These are phyloP conservation scores for Henicopernis longicauda DNA, from an alignment of 2,113 vertebrate genomes.

Conservation along the genomic window DNA sequence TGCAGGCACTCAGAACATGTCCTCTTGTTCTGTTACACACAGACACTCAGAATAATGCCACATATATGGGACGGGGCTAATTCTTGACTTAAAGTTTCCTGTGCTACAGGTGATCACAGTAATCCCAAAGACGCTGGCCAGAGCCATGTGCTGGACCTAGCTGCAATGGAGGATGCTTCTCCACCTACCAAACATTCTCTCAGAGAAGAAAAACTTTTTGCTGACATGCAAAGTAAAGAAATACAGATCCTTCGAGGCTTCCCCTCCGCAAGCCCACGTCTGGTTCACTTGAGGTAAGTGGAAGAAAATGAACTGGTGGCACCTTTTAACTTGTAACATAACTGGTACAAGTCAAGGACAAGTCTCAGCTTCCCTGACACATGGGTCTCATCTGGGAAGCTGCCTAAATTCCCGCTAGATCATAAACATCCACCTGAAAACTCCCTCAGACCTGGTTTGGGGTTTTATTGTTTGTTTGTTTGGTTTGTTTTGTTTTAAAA, in stretches of 20 bases:
- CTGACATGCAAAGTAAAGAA: not conserved
- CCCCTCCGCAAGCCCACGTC: fast-evolving
- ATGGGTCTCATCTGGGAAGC: not conserved
- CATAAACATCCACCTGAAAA: not conserved
- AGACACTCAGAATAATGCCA: not conserved
- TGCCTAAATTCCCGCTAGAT: not conserved
- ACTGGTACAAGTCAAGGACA: not conserved
- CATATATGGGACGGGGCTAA: not conserved
- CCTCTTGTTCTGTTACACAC: not conserved
- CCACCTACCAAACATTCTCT: not conserved
- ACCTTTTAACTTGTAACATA: not conserved
- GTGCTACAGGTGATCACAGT: not conserved
- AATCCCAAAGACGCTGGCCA: not conserved
- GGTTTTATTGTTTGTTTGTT: not conserved
- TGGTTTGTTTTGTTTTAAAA: not conserved
- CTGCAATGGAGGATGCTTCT: not conserved
- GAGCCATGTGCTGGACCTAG: not conserved
- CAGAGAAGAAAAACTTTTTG: not conserved
- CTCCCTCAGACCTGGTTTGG: not conserved
- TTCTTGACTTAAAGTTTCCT: not conserved
- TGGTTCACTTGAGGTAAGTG: not conserved
- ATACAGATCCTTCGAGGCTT: not conserved
- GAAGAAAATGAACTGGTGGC: not conserved
- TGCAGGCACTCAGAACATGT: fast-evolving
- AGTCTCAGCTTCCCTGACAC: not conserved